These are phyloP conservation scores for Anolis sagrei DNA, from an alignment of 2,113 vertebrate species.

Conservation along the genomic window DNA sequence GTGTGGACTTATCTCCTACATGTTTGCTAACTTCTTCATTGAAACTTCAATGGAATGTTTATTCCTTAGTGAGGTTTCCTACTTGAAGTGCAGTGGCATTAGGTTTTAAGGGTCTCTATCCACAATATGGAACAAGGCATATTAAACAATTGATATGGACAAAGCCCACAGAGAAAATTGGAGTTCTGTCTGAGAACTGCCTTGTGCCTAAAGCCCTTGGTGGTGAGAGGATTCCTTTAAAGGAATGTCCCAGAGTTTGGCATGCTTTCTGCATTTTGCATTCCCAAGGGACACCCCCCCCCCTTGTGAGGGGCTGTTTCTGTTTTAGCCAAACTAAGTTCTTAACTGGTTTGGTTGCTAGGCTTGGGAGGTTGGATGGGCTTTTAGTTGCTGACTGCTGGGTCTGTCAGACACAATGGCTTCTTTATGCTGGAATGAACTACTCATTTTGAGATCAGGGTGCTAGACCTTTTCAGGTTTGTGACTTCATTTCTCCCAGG, in stretches of 20 bases:
- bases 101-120: neutral
- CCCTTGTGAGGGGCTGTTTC: neutral
- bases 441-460: neutral
- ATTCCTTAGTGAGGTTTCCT: neutral
- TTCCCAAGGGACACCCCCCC: neutral
- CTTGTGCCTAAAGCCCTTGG: neutral
- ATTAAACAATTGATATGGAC: neutral
- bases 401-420: neutral
- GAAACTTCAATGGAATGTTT: neutral
- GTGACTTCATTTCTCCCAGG: neutral
- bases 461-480: neutral
- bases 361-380: neutral
- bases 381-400: neutral
- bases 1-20: neutral
- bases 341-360: neutral
- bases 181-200: neutral
- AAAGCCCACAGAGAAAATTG: neutral
- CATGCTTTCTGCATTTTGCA: neutral
- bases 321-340: neutral
- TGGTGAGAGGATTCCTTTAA: neutral
- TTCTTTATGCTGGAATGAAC: neutral
- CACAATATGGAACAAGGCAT: too few species aligned
- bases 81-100: neutral
- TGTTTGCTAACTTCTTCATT: neutral
- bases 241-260: neutral